Percentiles rank a stretch among this genome's conserved stretches.
Evolutionary conservation across 2,113 vertebrate species (phyloP).

Genomic region (western clawed frog (Xenopus tropicalis)): UCB_Xtro_10.0 CM004449.2:106782501-106783000

Average conservation of each 20-base stretch:
- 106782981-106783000: too few relatives aligned
- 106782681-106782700: slow-evolving; percentile 15
- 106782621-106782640: slow-evolving; percentile 62
- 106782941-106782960: too few relatives aligned
- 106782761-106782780: slow-evolving; percentile 35
- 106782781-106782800: neutral
- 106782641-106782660: slow-evolving; percentile 36
- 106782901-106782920: too few relatives aligned
- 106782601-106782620: slow-evolving; percentile 67
- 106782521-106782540: neutral
- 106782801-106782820: neutral
- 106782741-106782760: neutral
- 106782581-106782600: slow-evolving; percentile 70
- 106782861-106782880: too few relatives aligned
- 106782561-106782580: neutral
- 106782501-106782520: neutral
- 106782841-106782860: too few relatives aligned
- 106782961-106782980: too few relatives aligned
- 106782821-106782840: too few relatives aligned
- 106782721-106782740: slow-evolving; percentile 44
- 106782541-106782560: neutral
- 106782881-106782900: too few relatives aligned
- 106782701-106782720: neutral
- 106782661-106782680: slow-evolving; percentile 3
- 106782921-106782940: too few relatives aligned